Evolutionary conservation across 2,888 invertebrate genomes (phyloP), one percentile per base, ranked within the genome.

Genomic region (Polylopha cassiicola): DNA sequence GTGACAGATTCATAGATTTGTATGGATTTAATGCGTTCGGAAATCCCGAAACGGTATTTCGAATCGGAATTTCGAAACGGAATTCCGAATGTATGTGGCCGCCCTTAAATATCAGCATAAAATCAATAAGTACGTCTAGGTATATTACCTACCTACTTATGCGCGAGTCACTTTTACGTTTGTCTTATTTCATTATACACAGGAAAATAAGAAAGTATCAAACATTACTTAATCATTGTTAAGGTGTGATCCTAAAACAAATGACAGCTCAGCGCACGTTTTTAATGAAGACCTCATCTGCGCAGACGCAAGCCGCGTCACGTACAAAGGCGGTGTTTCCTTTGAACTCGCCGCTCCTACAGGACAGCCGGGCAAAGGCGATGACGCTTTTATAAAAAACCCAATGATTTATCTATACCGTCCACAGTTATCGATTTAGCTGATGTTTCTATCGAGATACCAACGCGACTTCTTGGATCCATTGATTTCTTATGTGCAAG

Each of bases 341-440:
- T 72, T 75, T 76, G 75, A 70, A 53, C 63, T 63, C 44, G 63
- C 76, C 72, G 73, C 48, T 48, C 38, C 38, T 30, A 54, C 51
- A 46, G 58, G 51, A 55, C 55, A 53, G 43, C 37, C 63, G 61
- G 65, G 69, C 62, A 51, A 66, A 81, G 75, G 75, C 78, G 81
- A 75, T 76, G 80, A 80, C 67, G 72, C 74, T 67, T 78, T 72
- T 75, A 81, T 80, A 84, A 85, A 81, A n/a, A 85, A 80, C 72
- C 56, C 61, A 65, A 73, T 80, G 81, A 82, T 82, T 82, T 82
- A 82, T 82, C 81, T 82, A 84, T 77, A 65, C 65, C 58, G 43
- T 47, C 52, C 56, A 55, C 59, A 65, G 64, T 67, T 60, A 55
- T 52, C 46, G 53, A 39, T 39, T 51, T 48, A 48, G 50, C 51